Conservation (phyloP, 2,888 invertebrate genomes). For the Rhogogaster chlorosoma region DNA sequence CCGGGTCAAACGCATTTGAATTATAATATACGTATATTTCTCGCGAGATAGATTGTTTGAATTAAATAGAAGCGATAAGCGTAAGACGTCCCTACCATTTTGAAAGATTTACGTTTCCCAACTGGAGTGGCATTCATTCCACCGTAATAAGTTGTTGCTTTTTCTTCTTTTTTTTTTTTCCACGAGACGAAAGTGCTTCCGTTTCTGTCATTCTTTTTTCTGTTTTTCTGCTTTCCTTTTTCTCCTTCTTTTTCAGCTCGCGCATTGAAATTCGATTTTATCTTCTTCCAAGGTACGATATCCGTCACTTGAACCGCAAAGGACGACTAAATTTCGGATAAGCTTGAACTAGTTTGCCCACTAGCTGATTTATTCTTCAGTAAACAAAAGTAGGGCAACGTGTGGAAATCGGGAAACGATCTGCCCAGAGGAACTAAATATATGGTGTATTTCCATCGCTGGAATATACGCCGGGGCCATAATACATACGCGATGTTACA, state of each 20-base stretch:
- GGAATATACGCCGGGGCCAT: not conserved
- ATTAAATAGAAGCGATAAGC: not conserved
- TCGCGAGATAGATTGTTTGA: not conserved
- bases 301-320: not conserved
- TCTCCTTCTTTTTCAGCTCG: not conserved
- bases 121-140: not conserved
- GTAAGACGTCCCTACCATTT: not conserved
- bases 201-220: not conserved
- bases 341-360: not conserved
- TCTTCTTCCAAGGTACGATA: not conserved
- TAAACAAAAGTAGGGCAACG: not conserved
- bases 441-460: not conserved
- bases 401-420: not conserved
- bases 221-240: not conserved
- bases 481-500: not conserved
- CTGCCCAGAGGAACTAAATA: not conserved
- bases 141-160: not conserved
- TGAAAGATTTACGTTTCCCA: conserved; percentile 6
- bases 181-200: not conserved
- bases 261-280: not conserved
- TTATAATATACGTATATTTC: not conserved
- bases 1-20: not conserved
- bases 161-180: not conserved
- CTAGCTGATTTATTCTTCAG: not conserved
- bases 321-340: not conserved